A percentile compares a stretch with the other conserved stretches of the same genome.
Conservation (phyloP, 2,113 vertebrate genomes). For the Trochalopteron elliotii region DNA sequence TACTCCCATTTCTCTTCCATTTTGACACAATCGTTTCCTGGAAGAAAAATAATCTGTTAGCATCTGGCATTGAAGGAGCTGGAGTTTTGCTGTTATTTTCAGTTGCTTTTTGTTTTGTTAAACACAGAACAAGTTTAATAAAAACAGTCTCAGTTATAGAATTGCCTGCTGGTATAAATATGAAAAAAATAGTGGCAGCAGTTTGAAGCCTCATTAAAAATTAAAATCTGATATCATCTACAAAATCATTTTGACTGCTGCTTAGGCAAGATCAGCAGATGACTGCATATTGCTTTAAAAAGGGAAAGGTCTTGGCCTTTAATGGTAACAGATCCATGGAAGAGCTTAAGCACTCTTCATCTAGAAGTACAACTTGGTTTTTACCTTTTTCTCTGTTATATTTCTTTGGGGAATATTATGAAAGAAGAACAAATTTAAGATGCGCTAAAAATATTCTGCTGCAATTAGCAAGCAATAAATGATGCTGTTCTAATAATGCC, state of each 20-base stretch:
- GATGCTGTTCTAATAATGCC: neutral
- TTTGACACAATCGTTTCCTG: slow-evolving; percentile 4
- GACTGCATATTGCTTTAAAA: neutral
- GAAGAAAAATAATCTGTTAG: neutral
- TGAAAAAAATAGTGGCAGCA: slow-evolving; percentile 6
- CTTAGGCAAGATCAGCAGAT: neutral
- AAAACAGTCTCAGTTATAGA: neutral
- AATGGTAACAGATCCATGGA: neutral
- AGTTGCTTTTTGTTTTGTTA: slow-evolving; percentile 14
- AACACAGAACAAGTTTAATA: slow-evolving; percentile 37
- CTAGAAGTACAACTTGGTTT: neutral
- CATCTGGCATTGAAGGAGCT: neutral
- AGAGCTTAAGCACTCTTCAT: neutral
- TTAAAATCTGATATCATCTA: slow-evolving; percentile 10
- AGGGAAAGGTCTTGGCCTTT: neutral
- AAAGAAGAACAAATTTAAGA: neutral
- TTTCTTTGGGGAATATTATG: neutral
- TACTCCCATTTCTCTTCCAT: neutral
- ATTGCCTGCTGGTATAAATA: slow-evolving; percentile 18
- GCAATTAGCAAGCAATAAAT: slow-evolving; percentile 17
- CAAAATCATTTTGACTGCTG: neutral
- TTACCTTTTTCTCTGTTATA: neutral
- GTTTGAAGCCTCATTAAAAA: slow-evolving; percentile 31
- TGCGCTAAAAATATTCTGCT: slow-evolving; percentile 9
- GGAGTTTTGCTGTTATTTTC: neutral